Percentiles rank a stretch among this genome's conserved stretches.
These are phyloP conservation scores for Leptura quadrifasciata DNA, from an alignment of 2,888 invertebrate species.

Conservation along the genomic window DNA sequence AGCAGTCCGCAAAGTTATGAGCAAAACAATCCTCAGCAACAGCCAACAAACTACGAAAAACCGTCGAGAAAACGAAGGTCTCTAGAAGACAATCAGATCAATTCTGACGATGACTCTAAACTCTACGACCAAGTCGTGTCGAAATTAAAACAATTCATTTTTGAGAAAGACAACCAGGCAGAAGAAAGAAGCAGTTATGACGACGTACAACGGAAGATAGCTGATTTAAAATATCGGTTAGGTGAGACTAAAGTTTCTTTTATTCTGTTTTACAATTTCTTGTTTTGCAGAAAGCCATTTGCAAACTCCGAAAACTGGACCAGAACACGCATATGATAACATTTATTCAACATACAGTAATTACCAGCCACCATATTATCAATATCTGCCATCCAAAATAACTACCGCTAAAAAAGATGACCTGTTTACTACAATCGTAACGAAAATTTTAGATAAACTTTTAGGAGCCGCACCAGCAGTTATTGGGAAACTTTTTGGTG, in stretches of 20 bases:
- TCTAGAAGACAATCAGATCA: background rate
- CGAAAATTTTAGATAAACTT: conserved; percentile 69
- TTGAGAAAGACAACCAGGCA: conserved; percentile 27
- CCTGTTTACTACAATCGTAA: conserved; percentile 55
- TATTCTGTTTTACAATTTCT: conserved; percentile 24
- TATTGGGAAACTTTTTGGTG: conserved; percentile 64
- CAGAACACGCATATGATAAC: background rate
- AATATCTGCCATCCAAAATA: background rate
- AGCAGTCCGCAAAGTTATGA: conserved; percentile 6
- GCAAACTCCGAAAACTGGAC: background rate
- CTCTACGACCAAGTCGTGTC: conserved; percentile 43
- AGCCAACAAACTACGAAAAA: conserved; percentile 11
- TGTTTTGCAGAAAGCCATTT: conserved; percentile 39
- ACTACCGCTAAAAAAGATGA: conserved; percentile 48
- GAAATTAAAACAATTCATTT: conserved; percentile 39
- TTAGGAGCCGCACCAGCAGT: conserved; percentile 64
- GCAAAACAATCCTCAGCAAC: conserved; percentile 12
- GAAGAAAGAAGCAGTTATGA: conserved; percentile 34
- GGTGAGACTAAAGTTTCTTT: conserved; percentile 60
- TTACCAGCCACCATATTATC: background rate
- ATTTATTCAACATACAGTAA: background rate
- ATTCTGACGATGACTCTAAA: conserved; percentile 11
- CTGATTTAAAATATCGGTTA: conserved; percentile 66
- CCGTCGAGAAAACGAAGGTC: conserved; percentile 14
- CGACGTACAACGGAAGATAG: conserved; percentile 60